These are phyloP conservation scores for Hoplostethus mediterraneus DNA, from an alignment of 2,797 vertebrate genomes.

Conservation along the genomic window DNA sequence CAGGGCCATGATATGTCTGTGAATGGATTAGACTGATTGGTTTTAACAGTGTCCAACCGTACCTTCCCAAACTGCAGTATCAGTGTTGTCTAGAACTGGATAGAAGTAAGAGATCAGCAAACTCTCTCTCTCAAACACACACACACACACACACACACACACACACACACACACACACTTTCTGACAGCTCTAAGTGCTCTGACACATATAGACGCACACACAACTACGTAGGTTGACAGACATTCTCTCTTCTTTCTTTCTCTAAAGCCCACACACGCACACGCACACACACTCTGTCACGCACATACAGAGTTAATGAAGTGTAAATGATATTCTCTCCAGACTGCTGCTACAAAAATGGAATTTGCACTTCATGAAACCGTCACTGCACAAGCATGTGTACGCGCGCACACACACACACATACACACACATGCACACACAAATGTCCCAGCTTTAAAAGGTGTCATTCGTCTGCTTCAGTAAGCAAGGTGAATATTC, in stretches of 20 bases:
- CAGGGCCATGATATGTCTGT: too few species aligned
- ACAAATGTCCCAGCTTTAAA: slow-evolving; percentile 55
- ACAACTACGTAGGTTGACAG: neutral
- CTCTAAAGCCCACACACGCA: neutral
- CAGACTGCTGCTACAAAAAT: slow-evolving; percentile 63
- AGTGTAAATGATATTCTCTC: slow-evolving; percentile 70
- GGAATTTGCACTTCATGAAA: slow-evolving; percentile 76
- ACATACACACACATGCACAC: slow-evolving; percentile 14
- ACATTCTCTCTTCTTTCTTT: slow-evolving; percentile 9
- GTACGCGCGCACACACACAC: slow-evolving; percentile 33
- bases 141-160: too few species aligned
- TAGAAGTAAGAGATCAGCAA: too few species aligned
- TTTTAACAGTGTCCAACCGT: too few species aligned
- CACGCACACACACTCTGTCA: slow-evolving; percentile 16
- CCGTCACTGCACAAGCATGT: slow-evolving; percentile 36
- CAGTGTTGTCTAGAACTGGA: too few species aligned
- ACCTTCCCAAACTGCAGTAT: too few species aligned
- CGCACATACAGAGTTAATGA: slow-evolving; percentile 53
- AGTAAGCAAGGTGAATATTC: slow-evolving; percentile 67
- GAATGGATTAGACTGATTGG: too few species aligned
- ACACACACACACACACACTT: slow-evolving; percentile 21
- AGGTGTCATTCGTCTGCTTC: slow-evolving; percentile 73
- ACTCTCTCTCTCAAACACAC: too few species aligned
- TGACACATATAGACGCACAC: neutral
- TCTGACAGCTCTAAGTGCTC: slow-evolving; percentile 19